Base-by-base conservation (phyloP, 2,113 vertebrate species). In the Ploceus nigricollis region DNA sequence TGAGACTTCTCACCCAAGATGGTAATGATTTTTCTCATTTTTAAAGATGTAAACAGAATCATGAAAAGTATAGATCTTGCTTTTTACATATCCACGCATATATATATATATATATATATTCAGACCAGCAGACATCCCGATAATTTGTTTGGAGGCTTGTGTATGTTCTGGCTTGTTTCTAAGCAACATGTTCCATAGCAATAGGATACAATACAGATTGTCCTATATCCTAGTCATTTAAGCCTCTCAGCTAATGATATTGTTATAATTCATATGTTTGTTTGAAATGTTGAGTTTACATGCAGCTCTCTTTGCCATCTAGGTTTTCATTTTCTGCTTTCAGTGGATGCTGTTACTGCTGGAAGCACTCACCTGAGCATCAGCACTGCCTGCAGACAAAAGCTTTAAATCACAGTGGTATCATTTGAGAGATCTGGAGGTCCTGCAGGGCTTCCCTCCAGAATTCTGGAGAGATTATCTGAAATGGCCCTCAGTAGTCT, bases 111-210 rank as follows among this genome's bases (percentile, higher is more conserved):
- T n/a, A 15, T 65, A 13, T 66, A 23, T 81, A 15, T 63, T 87
- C 17, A 68, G 66, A 58, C 66, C 82, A 73, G 71, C 63, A 93
- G 90, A 66, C 47, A 18, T 70, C 50, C 8, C 0, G 2, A 42
- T 65, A 50, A 73, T 65, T 69, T 89, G 64, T 93, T 93, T 58
- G 71, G 68, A 86, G 71, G 25, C 30, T 81, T 1, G 14, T 92
- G 63, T 90, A 51, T 86, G 37, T 83, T 90, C 95, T 94, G 58
- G 18, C 72, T 94, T 66, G 95, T 96, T 93, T 45, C 96, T 94
- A 95, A 93, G 94, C 93, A 96, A 93, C 93, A 2, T 75, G 47
- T 89, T 90, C 94, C 76, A 81, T 27, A 83, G 95, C 88, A 89
- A 2, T 88, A 56, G 60, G 58, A 73, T 63, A 66, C 65, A 72